Conservation (phyloP, 2,888 invertebrate genomes). For the Lithophane semibrunnea region DNA sequence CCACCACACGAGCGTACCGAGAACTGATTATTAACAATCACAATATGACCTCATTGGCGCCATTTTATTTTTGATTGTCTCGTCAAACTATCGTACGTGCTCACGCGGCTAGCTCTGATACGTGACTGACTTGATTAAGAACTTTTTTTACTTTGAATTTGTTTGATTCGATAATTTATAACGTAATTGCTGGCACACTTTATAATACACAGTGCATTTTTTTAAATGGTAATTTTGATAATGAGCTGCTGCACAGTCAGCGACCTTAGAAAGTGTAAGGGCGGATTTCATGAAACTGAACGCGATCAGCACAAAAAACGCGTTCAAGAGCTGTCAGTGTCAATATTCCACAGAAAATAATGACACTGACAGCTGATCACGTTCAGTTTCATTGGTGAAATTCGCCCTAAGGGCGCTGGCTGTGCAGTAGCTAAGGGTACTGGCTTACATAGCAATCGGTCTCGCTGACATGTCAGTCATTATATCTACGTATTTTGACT, state of each 20-base stretch:
- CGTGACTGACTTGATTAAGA: conserved; percentile 71
- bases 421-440: neutral
- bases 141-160: conserved; percentile 48
- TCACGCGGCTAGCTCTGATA: conserved; percentile 72
- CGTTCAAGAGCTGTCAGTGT: too few species aligned
- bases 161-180: conserved; percentile 13
- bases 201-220: neutral
- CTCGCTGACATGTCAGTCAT: neutral
- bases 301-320: too few species aligned
- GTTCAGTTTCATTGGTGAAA: too few species aligned
- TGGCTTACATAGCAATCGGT: neutral
- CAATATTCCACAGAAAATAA: too few species aligned
- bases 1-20: conserved; percentile 73
- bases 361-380: too few species aligned
- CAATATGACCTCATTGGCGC: conserved; percentile 73
- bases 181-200: neutral
- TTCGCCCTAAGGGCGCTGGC: too few species aligned
- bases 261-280: neutral
- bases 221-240: too few species aligned
- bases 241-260: neutral
- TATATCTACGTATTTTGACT: neutral
- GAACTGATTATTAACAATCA: conserved; percentile 75
- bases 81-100: conserved; percentile 72
- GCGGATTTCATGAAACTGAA: too few species aligned
- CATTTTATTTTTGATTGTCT: conserved; percentile 81